Conservation (phyloP, 1,140 invertebrate genomes). For the Micrasema longulum region DNA sequence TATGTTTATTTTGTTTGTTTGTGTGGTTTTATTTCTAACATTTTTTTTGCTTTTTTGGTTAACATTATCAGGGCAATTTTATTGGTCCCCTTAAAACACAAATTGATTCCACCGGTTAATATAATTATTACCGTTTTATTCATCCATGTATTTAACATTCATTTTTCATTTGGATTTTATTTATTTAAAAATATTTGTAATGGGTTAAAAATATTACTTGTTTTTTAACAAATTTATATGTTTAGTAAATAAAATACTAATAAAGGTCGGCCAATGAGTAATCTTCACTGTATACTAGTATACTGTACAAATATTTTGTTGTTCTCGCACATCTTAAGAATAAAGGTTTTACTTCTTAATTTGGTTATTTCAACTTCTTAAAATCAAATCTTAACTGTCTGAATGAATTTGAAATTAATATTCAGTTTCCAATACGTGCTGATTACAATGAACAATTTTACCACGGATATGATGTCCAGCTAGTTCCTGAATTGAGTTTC, state of each 20-base stretch:
- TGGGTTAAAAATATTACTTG: neutral
- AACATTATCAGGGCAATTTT: neutral
- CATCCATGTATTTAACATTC: constrained; percentile 2
- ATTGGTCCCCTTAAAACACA: neutral
- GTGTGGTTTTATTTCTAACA: constrained; percentile 11
- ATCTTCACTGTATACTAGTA: neutral
- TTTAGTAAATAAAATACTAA: constrained; percentile 8
- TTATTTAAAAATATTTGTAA: neutral
- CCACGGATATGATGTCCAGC: too few relatives aligned
- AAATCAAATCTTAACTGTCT: too few relatives aligned
- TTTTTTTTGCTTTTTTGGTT: constrained; percentile 3
- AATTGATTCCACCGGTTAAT: too few relatives aligned
- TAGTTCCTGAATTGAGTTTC: too few relatives aligned
- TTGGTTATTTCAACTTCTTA: too few relatives aligned
- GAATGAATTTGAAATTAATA: too few relatives aligned
- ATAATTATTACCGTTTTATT: neutral
- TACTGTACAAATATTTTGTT: too few relatives aligned
- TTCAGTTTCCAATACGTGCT: too few relatives aligned
- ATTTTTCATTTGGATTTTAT: neutral
- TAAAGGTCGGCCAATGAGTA: constrained; percentile 1
- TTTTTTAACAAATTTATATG: constrained; percentile 4
- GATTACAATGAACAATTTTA: too few relatives aligned
- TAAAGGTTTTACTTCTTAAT: too few relatives aligned
- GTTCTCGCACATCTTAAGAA: too few relatives aligned
- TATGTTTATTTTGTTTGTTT: constrained; percentile 9